phyloP scores from a whole-genome alignment of 2,888 invertebrate species.

The Lasioglossum lativentre region DNA sequence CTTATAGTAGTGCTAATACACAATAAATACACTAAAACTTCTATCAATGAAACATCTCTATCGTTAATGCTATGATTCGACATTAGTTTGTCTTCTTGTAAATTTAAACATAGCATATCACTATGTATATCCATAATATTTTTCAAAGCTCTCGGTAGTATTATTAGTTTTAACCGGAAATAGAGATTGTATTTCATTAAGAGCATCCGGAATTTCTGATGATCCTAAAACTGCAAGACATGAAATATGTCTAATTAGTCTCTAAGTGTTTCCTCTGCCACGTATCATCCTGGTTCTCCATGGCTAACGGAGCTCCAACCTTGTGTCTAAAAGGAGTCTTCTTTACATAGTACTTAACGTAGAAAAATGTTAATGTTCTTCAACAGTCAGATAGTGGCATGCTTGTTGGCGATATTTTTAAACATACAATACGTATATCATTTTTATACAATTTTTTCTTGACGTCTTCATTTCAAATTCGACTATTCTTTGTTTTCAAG shows the following conservation, averaged over 20 bases:
- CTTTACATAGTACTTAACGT: background rate
- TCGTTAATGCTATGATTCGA: background rate
- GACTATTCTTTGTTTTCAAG: no score
- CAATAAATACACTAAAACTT: no score
- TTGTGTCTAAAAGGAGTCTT: background rate
- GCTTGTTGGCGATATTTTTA: no score
- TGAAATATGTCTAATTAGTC: background rate
- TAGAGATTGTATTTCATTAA: background rate
- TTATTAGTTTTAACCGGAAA: background rate
- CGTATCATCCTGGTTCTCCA: background rate
- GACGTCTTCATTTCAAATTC: no score
- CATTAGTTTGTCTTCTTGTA: background rate
- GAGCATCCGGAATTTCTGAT: background rate
- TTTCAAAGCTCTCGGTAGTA: background rate
- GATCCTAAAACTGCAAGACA: background rate
- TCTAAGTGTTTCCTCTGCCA: background rate
- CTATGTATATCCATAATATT: background rate
- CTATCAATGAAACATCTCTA: no score
- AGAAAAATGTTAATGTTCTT: background rate
- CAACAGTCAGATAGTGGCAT: background rate
- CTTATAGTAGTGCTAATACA: no score
- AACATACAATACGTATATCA: background rate
- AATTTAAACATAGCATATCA: background rate
- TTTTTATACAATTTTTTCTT: no score
- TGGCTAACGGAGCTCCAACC: background rate